Evolutionary conservation across 2,113 vertebrate genomes (phyloP).

Genomic region (Scolopax mira): DNA sequence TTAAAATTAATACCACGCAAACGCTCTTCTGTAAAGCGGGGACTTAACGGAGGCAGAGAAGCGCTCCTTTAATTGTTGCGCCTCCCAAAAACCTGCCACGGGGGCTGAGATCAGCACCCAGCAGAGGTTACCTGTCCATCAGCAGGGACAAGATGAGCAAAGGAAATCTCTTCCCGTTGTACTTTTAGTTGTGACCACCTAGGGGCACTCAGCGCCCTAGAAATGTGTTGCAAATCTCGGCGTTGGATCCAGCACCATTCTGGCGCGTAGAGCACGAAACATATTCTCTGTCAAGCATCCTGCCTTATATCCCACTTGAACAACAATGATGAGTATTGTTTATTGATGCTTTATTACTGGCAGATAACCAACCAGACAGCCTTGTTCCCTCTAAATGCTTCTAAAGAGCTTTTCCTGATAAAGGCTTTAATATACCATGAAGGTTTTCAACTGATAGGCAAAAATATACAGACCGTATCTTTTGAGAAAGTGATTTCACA

Average conservation of each 20-base stretch:
- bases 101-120: not conserved
- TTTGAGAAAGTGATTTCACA: slow-evolving; percentile 16
- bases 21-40: not conserved
- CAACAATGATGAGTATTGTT: slow-evolving; percentile 20
- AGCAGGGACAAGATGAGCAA: not conserved
- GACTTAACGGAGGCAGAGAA: not conserved
- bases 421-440: slow-evolving; percentile 23
- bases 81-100: not conserved
- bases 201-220: slow-evolving; percentile 77
- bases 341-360: slow-evolving; percentile 24
- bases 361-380: slow-evolving; percentile 29
- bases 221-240: not conserved
- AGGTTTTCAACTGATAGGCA: slow-evolving; percentile 1
- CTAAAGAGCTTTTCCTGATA: slow-evolving; percentile 7
- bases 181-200: slow-evolving; percentile 71
- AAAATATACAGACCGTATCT: slow-evolving; percentile 22
- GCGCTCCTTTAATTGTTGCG: not conserved
- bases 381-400: not conserved
- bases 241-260: not conserved
- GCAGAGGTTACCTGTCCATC: not conserved
- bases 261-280: not conserved
- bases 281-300: not conserved
- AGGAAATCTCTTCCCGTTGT: not conserved
- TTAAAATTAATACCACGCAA: slow-evolving; percentile 33
- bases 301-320: not conserved